A percentile compares a stretch with the other conserved stretches of the same genome.
These are phyloP conservation scores for Sipha maydis DNA, from an alignment of 2,888 invertebrate genomes.

Conservation along the genomic window DNA sequence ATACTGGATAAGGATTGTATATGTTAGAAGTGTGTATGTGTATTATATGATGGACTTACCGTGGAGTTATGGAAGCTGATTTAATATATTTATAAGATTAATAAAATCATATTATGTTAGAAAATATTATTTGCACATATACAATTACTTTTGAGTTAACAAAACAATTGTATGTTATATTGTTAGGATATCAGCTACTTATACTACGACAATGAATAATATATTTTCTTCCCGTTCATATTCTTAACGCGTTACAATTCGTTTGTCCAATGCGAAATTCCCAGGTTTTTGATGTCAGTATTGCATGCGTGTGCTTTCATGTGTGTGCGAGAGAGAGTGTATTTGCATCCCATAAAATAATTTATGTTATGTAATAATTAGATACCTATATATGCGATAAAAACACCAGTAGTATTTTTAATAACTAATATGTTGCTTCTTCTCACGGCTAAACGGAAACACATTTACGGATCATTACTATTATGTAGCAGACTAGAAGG, in stretches of 20 bases:
- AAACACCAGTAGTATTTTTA: conserved; percentile 37
- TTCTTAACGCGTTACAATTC: not conserved
- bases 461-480: conserved; percentile 38
- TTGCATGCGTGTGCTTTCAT: not conserved
- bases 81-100: not conserved
- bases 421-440: conserved; percentile 32
- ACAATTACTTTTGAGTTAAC: not conserved
- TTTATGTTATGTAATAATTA: conserved; percentile 27
- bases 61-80: not conserved
- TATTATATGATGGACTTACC: not conserved
- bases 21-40: not conserved
- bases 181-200: not conserved
- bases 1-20: not conserved
- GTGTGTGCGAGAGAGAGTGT: not conserved
- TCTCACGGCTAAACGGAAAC: conserved; percentile 49
- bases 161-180: not conserved
- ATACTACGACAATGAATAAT: not conserved
- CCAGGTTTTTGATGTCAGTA: not conserved
- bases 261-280: not conserved
- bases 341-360: conserved; percentile 28
- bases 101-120: not conserved
- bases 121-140: not conserved
- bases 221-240: not conserved
- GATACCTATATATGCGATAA: conserved; percentile 3
- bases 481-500: not conserved